A percentile compares a stretch with the other conserved stretches of the same genome.
Conservation (phyloP, 1,140 invertebrate genomes). For the Streblospio benedicti region DNA sequence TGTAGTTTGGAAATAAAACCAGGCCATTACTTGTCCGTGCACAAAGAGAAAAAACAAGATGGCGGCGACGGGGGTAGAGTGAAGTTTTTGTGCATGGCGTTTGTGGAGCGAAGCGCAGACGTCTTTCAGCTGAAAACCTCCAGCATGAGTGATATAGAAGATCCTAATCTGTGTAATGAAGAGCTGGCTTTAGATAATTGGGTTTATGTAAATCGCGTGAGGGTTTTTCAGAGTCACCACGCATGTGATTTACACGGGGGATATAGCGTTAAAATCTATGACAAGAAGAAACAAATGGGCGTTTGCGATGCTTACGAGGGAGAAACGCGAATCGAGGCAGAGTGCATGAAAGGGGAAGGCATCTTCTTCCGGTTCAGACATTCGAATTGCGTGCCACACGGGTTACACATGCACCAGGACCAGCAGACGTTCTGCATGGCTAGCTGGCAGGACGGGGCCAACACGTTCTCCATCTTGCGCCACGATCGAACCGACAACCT, state of each 20-base stretch:
- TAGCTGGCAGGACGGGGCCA: conserved; percentile 7
- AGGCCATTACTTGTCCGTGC: conserved; percentile 3
- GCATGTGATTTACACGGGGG: conserved; percentile 6
- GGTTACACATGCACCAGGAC: not conserved
- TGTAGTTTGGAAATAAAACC: not conserved
- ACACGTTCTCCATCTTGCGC: conserved; percentile 6
- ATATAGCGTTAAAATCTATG: conserved; percentile 8
- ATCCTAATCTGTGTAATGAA: conserved; percentile 3
- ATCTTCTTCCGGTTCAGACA: conserved; percentile 13
- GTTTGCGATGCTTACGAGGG: conserved; percentile 6
- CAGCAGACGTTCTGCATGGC: conserved; percentile 9
- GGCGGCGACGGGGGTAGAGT: not conserved
- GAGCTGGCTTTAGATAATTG: not conserved
- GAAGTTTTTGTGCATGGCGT: conserved; percentile 4
- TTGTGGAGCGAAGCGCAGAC: not conserved
- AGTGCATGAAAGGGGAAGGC: conserved; percentile 10
- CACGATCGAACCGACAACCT: not conserved
- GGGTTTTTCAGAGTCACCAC: not conserved
- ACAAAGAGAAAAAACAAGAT: not conserved
- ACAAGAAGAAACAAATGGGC: not conserved
- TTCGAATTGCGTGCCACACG: conserved; percentile 3
- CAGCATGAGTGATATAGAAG: not conserved
- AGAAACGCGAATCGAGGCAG: conserved; percentile 13
- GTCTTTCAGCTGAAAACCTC: conserved; percentile 6
- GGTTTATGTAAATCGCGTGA: not conserved